Evolutionary conservation across 1,140 invertebrate species (phyloP), one percentile per base, ranked within the genome.

Genomic region (Epicauta chinensis): DNA sequence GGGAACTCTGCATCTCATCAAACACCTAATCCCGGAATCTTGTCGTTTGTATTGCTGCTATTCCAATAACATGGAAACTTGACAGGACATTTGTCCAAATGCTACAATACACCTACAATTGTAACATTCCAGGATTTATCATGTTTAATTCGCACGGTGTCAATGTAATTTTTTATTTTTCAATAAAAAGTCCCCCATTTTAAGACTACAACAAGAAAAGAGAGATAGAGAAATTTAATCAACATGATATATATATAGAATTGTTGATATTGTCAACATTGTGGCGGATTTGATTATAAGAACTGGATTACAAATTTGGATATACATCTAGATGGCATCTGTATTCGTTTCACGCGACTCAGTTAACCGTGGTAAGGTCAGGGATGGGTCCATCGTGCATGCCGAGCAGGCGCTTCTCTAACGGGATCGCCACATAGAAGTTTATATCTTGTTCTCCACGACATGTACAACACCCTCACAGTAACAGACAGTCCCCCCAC

Each of bases 1-100:
- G 40, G 53, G 54, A 59, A 61, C 57, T 64, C 59, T 62, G 65
- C 63, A 66, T 65, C 63, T 64, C 60, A 65, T 67, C 63, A 65
- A 55, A 59, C 57, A 67, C 54, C 64, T 63, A 67, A 67, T 67
- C 62, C 56, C 58, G 60, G 55, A 60, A 46, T 48, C 52, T 56
- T 55, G 50, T 51, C 57, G 40, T 51, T 58, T 55, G 52, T 59
- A 56, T 58, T 55, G 59, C 50, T 29, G 10, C 3, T 10, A 52
- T 35, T 47, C 53, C 56, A 56, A 60, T 60, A 56, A 58, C 34
- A 45, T 37, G 40, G 40, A 34, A 41, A 45, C 46, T 48, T 59
- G 58, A 59, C 58, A 59, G 58, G 48, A 51, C 58, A 59, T 59
- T 59, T 59, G 52, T 59, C 49, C 34, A 38, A 51, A 51, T 14